Evolutionary conservation across 2,888 invertebrate genomes (phyloP).

Genomic region (Lagria hirta): DNA sequence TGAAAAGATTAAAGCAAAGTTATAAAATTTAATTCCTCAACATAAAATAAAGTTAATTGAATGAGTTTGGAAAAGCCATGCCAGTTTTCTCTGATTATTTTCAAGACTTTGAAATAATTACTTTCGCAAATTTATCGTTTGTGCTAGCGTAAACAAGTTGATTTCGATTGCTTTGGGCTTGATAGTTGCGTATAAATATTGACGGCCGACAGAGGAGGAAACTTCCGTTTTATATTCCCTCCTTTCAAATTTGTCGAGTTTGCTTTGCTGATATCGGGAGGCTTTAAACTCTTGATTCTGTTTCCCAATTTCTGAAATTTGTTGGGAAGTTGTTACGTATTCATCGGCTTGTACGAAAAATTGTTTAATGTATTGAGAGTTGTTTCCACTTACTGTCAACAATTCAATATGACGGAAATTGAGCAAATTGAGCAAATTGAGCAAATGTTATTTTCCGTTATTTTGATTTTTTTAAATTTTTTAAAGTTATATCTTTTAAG

Average conservation of each 20-base stretch:
- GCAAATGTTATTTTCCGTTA: no score
- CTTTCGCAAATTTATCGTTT: constrained; percentile 18
- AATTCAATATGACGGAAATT: no score
- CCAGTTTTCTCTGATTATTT: constrained; percentile 12
- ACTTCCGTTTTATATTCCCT: constrained; percentile 10
- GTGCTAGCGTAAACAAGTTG: constrained; percentile 23
- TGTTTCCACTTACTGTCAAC: no score
- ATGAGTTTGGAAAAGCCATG: constrained; percentile 4
- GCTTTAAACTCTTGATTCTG: constrained; percentile 2
- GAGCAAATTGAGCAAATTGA: no score
- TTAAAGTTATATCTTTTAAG: no score
- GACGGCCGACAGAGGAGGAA: constrained; percentile 12
- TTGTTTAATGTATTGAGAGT: no score
- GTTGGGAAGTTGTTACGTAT: no score
- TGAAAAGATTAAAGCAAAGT: constrained; percentile 15
- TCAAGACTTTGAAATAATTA: constrained; percentile 19
- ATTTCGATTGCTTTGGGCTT: constrained; percentile 20
- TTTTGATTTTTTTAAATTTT: no score
- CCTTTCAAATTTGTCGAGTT: constrained; percentile 11
- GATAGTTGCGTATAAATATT: constrained; percentile 23
- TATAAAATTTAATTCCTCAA: constrained; percentile 15
- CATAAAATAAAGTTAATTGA: constrained; percentile 23
- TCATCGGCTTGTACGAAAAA: no score
- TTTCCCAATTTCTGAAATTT: constrained; percentile 9
- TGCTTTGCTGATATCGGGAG: constrained; percentile 10